Evolutionary conservation across 2,888 invertebrate genomes (phyloP).

Genomic region (Lasioglossum morio): DNA sequence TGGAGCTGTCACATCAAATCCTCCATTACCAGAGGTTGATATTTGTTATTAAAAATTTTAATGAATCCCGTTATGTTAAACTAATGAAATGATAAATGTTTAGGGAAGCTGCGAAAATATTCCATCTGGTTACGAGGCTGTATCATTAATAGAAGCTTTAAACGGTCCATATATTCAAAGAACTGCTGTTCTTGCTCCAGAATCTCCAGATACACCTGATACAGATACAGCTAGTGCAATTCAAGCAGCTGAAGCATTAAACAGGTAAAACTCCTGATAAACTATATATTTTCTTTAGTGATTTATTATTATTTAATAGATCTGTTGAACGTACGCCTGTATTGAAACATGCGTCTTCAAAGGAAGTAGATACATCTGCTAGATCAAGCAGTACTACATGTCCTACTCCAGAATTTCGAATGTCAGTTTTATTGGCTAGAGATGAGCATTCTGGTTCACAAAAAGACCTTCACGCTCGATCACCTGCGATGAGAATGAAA

Average conservation of each 20-base stretch:
- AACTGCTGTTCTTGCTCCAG: constrained; percentile 82
- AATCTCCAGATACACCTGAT: constrained; percentile 87
- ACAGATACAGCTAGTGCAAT: constrained; percentile 87
- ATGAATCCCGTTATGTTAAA: background rate
- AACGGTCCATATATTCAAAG: constrained; percentile 93
- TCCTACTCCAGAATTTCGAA: constrained; percentile 87
- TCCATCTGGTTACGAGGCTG: constrained; percentile 96
- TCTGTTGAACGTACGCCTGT: constrained; percentile 81
- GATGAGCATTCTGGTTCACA: constrained; percentile 86
- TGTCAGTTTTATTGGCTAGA: constrained; percentile 90
- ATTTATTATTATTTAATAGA: constrained; percentile 62
- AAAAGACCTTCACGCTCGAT: constrained; percentile 81
- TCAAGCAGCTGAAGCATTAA: constrained; percentile 90
- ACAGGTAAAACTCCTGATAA: constrained; percentile 83
- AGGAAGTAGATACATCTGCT: constrained; percentile 79
- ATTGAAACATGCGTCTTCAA: constrained; percentile 78
- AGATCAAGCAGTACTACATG: constrained; percentile 80
- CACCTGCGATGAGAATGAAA: constrained; percentile 80
- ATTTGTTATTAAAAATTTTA: constrained; percentile 2
- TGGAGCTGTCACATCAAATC: constrained; percentile 85
- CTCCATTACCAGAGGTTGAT: constrained; percentile 88
- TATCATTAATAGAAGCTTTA: constrained; percentile 97
- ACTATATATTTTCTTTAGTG: constrained; percentile 11
- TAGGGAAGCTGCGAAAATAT: constrained; percentile 93
- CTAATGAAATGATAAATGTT: constrained; percentile 41